These are phyloP conservation scores for Xiphias gladius DNA, from an alignment of 2,113 vertebrate genomes.

Conservation along the genomic window DNA sequence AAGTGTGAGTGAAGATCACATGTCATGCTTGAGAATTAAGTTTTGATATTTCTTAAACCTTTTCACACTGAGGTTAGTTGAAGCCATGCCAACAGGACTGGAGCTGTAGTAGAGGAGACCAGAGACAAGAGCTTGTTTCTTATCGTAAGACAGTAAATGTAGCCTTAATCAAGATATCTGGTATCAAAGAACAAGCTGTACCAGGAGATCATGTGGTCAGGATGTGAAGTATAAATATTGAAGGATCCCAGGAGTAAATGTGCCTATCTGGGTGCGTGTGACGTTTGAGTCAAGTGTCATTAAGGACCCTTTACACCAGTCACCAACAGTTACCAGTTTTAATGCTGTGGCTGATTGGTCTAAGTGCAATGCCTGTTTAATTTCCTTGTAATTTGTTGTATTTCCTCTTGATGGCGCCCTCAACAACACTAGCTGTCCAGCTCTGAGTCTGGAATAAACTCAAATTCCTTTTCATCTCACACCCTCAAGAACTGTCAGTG, in stretches of 20 bases:
- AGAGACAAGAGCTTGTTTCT: slow-evolving; percentile 6
- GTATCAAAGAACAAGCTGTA: slow-evolving; percentile 17
- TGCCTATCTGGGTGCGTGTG: not conserved
- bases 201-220: slow-evolving; percentile 5
- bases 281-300: not conserved
- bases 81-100: slow-evolving; percentile 51
- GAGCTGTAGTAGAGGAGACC: slow-evolving; percentile 8
- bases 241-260: not conserved
- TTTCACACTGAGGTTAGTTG: slow-evolving; percentile 39
- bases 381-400: slow-evolving; percentile 38
- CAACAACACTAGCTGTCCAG: slow-evolving; percentile 18
- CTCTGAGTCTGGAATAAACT: slow-evolving; percentile 21
- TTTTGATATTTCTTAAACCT: slow-evolving; percentile 1
- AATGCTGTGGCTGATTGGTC: no score
- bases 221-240: not conserved
- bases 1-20: slow-evolving; percentile 20
- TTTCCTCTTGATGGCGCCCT: slow-evolving; percentile 67
- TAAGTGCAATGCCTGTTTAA: not conserved
- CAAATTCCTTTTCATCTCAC: slow-evolving; percentile 32
- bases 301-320: not conserved
- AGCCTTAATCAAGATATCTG: not conserved
- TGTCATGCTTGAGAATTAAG: slow-evolving; percentile 46
- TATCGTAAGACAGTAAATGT: slow-evolving; percentile 19
- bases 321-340: no score
- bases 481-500: slow-evolving; percentile 33